A percentile compares a stretch with the other conserved stretches of the same genome.
Evolutionary conservation across 2,113 vertebrate genomes (phyloP).

Genomic region (Oreochromis spilurus): DNA sequence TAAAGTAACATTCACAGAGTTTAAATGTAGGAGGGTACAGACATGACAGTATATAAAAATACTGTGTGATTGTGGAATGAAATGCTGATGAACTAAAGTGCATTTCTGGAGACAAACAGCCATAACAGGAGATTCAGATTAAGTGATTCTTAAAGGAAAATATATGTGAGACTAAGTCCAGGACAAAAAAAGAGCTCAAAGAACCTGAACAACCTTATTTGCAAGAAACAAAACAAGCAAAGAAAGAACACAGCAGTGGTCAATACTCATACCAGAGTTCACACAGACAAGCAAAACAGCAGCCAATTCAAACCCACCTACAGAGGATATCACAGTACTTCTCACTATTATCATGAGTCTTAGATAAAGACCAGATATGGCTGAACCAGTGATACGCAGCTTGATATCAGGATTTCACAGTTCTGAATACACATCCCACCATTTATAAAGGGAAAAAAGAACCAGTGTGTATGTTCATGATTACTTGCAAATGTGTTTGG

Average conservation of each 20-base stretch:
- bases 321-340: not conserved
- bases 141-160: not conserved
- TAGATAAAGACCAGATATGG: not conserved
- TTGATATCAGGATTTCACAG: conserved; percentile 1
- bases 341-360: not conserved
- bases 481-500: conserved; percentile 15
- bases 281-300: not conserved
- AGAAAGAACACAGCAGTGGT: not conserved
- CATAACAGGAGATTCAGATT: not conserved
- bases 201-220: not conserved
- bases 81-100: conserved; percentile 16
- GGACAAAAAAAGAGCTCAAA: not conserved
- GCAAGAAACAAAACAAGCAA: not conserved
- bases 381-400: not conserved
- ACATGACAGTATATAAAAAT: not conserved
- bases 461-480: not conserved
- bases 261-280: not conserved
- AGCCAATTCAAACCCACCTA: not conserved
- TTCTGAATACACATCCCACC: not conserved
- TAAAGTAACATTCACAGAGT: not conserved
- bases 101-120: not conserved
- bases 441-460: not conserved
- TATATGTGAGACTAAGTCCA: not conserved
- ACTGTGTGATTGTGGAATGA: not conserved
- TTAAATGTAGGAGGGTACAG: not conserved